Evolutionary conservation across 1,140 invertebrate species (phyloP).

Genomic region (Rhopalosiphum maidis): DNA sequence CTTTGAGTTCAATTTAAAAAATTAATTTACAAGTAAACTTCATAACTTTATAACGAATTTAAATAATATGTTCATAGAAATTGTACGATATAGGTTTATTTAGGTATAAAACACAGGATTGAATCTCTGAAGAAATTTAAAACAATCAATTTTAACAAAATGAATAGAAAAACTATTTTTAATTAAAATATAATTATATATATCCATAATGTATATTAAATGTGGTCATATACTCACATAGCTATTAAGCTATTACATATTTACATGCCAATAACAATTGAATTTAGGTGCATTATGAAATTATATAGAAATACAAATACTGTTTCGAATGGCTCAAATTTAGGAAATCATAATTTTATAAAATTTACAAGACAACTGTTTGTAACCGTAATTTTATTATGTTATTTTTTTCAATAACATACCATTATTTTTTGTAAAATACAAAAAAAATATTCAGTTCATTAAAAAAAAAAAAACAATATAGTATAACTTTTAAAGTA

Average conservation of each 20-base stretch:
- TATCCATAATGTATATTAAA: neutral
- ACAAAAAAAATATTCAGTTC: neutral
- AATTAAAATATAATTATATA: neutral
- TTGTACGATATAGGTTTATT: too few relatives aligned
- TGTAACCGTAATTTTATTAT: neutral
- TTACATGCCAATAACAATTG: neutral
- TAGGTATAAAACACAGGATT: too few relatives aligned
- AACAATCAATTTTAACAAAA: too few relatives aligned
- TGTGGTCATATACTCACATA: neutral
- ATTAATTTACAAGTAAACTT: too few relatives aligned
- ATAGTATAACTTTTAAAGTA: neutral
- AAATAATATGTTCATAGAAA: too few relatives aligned
- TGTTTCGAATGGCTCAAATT: neutral
- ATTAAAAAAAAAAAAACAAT: neutral
- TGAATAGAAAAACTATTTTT: neutral
- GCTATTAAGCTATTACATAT: too few relatives aligned
- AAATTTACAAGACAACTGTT: neutral
- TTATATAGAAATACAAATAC: neutral
- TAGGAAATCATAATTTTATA: neutral
- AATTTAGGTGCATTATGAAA: neutral
- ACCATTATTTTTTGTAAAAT: neutral
- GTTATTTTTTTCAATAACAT: neutral
- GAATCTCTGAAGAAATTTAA: too few relatives aligned
- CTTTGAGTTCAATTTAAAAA: too few relatives aligned
- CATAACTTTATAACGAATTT: too few relatives aligned